Percentiles rank a stretch among this genome's conserved stretches.
Evolutionary conservation across 53 echinoderm and acorn worm genomes (phyloP).

Genomic region (Patiria pectinifera): DNA sequence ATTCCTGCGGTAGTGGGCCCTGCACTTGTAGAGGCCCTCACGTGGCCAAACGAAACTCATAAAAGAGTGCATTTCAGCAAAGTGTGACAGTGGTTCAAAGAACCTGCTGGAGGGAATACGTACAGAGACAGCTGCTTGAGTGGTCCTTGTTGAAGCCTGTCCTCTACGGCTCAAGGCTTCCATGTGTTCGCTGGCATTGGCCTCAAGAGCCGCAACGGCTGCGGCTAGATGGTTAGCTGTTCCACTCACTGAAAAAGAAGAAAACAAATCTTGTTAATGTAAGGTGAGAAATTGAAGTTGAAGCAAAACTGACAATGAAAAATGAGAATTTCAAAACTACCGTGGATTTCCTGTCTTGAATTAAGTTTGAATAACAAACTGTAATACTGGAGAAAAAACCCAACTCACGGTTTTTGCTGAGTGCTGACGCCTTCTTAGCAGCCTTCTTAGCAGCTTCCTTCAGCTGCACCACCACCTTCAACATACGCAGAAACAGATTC

Average conservation of each 20-base stretch:
- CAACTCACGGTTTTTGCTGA: constrained; percentile 75
- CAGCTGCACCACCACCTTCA: constrained; percentile 96
- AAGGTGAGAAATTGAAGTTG: neutral
- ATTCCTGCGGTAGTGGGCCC: too few species aligned
- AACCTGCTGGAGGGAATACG: neutral
- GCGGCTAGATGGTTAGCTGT: constrained; percentile 84
- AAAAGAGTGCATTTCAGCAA: neutral
- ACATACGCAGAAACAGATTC: constrained; percentile 92
- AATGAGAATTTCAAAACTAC: too few species aligned
- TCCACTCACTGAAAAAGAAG: constrained; percentile 66
- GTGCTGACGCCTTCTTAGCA: constrained; percentile 72
- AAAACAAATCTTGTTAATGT: neutral
- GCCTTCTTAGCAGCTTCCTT: constrained; percentile 88
- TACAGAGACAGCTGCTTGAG: constrained; percentile 34
- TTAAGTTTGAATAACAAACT: too few species aligned
- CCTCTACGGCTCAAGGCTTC: constrained; percentile 82
- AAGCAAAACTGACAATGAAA: too few species aligned
- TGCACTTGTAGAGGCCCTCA: too few species aligned
- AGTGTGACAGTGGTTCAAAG: neutral
- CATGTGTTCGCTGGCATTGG: constrained; percentile 92
- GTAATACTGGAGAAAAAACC: neutral
- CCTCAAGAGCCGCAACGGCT: constrained; percentile 92
- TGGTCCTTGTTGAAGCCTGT: constrained; percentile 47
- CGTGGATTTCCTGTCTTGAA: too few species aligned
- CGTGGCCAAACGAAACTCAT: too few species aligned